Base-by-base conservation (phyloP, 2,888 invertebrate species). In the Xestobium rufovillosum region DNA sequence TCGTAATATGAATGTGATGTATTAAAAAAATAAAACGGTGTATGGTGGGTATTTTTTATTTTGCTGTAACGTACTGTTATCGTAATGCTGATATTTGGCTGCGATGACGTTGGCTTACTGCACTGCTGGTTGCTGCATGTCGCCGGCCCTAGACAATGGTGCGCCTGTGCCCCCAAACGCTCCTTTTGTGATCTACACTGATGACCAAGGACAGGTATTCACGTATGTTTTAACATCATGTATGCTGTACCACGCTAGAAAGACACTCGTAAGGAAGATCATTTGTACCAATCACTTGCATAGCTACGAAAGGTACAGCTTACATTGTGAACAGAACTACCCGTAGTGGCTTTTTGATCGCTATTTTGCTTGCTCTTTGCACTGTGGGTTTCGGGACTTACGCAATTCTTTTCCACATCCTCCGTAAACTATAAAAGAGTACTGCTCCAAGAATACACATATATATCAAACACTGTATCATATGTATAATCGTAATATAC, bases 201-300 rank as follows among this genome's bases (percentile, higher is more conserved):
- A 90, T 78, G 84, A 85, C 72, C 84, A 85, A 78, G 89, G 87
- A 81, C 89, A 90, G 90, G 90, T 90, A 87, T 75, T 72, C 72
- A 61, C 58, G 60, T 65, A 53, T 61, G 57, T 59, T 61, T n/a
- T 58, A 54, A 57, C 52, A 52, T 57, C 58, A 55, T 62, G 65
- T 62, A 58, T 52, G 63, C 62, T 65, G 63, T 60, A 57, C 62
- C 57, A 56, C 55, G 48, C 45, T 49, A 45, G 42, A 45, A n/a
- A n/a, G n/a, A 10, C 32, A 30, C 26, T 28, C 36, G 37, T 16
- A 36, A 31, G 36, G 40, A 38, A n/a, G n/a, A n/a, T n/a, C n/a
- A n/a, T n/a, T n/a, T n/a, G n/a, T n/a, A n/a, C n/a, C n/a, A n/a
- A n/a, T n/a, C n/a, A n/a, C n/a, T n/a, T n/a, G n/a, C n/a, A n/a